Percentiles rank a stretch among this genome's conserved stretches.
Evolutionary conservation across 2,888 invertebrate species (phyloP).

Genomic region (Hyalella azteca): DNA sequence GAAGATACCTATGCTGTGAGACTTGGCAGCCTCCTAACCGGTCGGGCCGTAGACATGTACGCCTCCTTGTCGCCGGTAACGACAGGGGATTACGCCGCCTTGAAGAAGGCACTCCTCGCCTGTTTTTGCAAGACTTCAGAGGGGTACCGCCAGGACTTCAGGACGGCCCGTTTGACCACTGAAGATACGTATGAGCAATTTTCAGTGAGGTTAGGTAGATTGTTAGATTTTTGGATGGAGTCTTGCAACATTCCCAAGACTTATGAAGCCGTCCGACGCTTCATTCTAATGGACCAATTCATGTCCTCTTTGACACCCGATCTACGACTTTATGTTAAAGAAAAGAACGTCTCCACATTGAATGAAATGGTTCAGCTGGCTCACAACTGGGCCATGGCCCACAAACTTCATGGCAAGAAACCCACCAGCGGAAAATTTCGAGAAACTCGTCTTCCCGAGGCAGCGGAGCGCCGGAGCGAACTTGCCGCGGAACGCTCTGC

Average conservation of each 20-base stretch:
- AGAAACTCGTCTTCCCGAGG: background rate
- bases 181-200: slow-evolving; percentile 18
- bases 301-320: slow-evolving; percentile 4
- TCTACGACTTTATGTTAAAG: background rate
- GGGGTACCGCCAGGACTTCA: slow-evolving; percentile 1
- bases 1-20: background rate
- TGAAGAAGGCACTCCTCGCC: slow-evolving; percentile 8
- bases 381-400: slow-evolving; percentile 32
- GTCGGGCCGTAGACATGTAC: slow-evolving; percentile 4
- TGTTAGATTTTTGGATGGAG: slow-evolving; percentile 16
- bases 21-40: background rate
- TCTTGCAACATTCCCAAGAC: background rate
- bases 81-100: background rate
- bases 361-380: background rate
- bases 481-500: background rate
- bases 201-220: background rate
- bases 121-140: slow-evolving; percentile 5
- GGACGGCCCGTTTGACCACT: background rate
- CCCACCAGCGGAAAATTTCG: background rate
- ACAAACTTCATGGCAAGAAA: too few species aligned
- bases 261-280: background rate
- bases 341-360: background rate
- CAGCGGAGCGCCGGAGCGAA: background rate
- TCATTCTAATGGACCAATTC: slow-evolving; percentile 23
- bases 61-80: background rate